Conservation (phyloP, 2,113 vertebrate species). For the Egretta garzetta region DNA sequence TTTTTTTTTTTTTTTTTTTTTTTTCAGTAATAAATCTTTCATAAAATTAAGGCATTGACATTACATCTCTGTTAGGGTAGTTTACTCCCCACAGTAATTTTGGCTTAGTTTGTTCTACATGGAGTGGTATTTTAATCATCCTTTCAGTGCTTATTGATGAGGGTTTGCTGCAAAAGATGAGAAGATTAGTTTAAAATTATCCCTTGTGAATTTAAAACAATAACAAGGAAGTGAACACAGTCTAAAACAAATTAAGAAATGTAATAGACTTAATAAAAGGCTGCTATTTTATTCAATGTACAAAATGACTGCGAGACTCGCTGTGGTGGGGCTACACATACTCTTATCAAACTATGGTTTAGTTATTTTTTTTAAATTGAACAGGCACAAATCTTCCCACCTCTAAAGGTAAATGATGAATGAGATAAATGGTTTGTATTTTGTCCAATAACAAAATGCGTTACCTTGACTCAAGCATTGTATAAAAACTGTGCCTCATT, state of each 20-base stretch:
- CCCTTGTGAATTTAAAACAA: conserved; percentile 76
- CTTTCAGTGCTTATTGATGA: conserved; percentile 80
- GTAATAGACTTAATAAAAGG: conserved; percentile 64
- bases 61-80: conserved; percentile 73
- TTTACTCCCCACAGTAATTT: conserved; percentile 77
- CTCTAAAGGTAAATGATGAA: not conserved
- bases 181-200: conserved; percentile 80
- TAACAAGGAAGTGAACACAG: conserved; percentile 65
- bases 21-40: conserved; percentile 67
- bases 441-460: not conserved
- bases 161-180: conserved; percentile 72
- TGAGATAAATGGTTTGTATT: not conserved
- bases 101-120: conserved; percentile 77
- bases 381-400: not conserved
- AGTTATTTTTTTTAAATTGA: not conserved
- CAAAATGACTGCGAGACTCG: not conserved
- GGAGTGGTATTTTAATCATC: conserved; percentile 79
- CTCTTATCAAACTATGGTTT: not conserved
- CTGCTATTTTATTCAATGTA: conserved; percentile 1
- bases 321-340: not conserved
- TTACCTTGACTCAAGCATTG: not conserved
- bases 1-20: not conserved
- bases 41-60: conserved; percentile 69
- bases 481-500: not conserved
- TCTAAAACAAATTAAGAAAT: conserved; percentile 72